Base-by-base conservation (phyloP, 2,888 invertebrate species). In the Cerastis leucographa region DNA sequence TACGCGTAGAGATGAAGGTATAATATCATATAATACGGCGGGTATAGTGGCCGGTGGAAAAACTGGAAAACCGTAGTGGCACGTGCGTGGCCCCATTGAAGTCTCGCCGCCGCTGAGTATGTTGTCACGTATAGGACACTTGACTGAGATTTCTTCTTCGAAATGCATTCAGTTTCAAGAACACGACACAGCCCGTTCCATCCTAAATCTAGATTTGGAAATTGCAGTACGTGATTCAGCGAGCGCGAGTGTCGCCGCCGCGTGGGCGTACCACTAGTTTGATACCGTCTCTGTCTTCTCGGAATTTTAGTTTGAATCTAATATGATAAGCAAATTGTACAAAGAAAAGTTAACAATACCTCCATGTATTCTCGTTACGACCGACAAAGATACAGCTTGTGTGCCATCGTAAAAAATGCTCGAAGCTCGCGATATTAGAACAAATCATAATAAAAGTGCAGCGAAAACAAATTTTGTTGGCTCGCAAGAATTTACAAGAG, bases 161-260 rank as follows among this genome's bases (percentile, higher is more conserved):
- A 94, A 95, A 90, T 93, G 93, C 93, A 93, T 92, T 88, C 89
- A 88, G 90, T 94, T 94, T 92, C 89, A 90, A 92, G 94, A 94
- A 93, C 89, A 88, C 90, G 89, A 84, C 89, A 88, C 82, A 88
- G 90, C 87, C 89, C 90, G 90, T 92, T 92, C 91, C 88, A 90
- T 90, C 90, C 91, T 91, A 92, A 93, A 95, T 95, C 95, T 95
- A 94, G 93, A 94, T 93, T 93, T 93, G 90, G 91, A 92, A 92
- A 92, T 93, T 91, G 92, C 92, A 90, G 94, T 94, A 95, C 94
- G 95, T 95, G 94, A 92, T 91, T 90, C 87, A 87, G 86, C 88
- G 83, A 86, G 85, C 80, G 76, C 87, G 80, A 65, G 22, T 35
- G 73, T 64, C 44, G 74, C 29, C 72, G 70, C 76, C 75, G 90